Percentiles rank a stretch among this genome's conserved stretches.
Conservation (phyloP, 2,888 invertebrate genomes). For the Cerastis leucographa region DNA sequence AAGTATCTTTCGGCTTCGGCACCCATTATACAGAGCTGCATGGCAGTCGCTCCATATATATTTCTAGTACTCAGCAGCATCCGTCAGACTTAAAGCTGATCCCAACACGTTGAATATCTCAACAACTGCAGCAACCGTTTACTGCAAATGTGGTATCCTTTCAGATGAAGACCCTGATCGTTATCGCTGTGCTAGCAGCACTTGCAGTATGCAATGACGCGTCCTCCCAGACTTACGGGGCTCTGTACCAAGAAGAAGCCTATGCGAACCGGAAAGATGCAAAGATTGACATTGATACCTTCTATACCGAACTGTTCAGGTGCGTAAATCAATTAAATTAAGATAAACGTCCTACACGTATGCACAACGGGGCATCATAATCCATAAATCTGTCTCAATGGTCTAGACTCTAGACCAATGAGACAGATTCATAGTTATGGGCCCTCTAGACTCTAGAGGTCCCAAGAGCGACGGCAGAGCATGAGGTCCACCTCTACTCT, state of each 20-base stretch:
- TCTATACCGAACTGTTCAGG: constrained; percentile 1
- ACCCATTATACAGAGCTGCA: background rate
- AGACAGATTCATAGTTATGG: no score
- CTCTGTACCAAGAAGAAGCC: background rate
- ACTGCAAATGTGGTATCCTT: background rate
- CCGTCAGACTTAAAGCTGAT: background rate
- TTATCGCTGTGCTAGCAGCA: background rate
- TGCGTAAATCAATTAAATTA: background rate
- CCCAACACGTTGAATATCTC: background rate
- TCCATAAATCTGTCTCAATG: background rate
- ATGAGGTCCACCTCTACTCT: no score
- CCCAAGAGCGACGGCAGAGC: no score
- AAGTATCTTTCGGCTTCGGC: background rate
- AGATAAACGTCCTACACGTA: background rate
- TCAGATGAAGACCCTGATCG: constrained; percentile 2
- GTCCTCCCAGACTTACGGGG: background rate
- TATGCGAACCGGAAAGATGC: background rate
- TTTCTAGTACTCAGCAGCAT: background rate
- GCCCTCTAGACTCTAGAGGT: no score
- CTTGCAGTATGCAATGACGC: constrained; percentile 9
- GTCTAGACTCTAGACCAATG: no score
- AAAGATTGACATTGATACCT: background rate
- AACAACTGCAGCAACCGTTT: background rate
- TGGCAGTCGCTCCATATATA: background rate
- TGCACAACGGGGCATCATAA: background rate